Base-by-base conservation (phyloP, 2,113 vertebrate species). In the Tachuris rubrigastra region DNA sequence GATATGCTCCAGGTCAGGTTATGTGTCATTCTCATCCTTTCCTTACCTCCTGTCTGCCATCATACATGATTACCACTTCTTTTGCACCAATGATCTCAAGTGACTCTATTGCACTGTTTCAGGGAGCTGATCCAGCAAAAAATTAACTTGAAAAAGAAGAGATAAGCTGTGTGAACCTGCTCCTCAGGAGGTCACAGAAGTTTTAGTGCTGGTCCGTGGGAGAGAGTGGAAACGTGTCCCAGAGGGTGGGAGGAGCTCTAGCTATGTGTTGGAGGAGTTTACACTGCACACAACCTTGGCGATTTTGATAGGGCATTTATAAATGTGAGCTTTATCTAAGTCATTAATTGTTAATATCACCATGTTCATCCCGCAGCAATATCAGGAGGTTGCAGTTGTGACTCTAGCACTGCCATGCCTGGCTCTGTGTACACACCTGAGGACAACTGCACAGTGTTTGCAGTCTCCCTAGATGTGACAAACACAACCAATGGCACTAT, bases 141-240 rank as follows among this genome's bases (percentile, higher is more conserved):
- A 95, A 39, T 22, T 49, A 63, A 67, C 47, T n/a, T 55, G 30
- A 35, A 68, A 78, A 85, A 67, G 28, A 71, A 59, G 14, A 12
- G 10, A 76, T 65, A 35, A 88, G 9, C 21, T 76, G 7, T 59
- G 42, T 55, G 39, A 85, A n/a, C 72, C 23, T 65, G 33, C 21
- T 76, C 21, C 33, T 5, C 35, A n/a, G 33, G 14, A 87, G 8
- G n/a, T 79, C 42, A 28, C 4, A 0, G 56, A 65, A 65, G 41
- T 18, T 28, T 58, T 85, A 67, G 25, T 30, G 31, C 12, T 71
- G 22, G 35, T 37, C 25, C 5, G 1, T 30, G 42, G 46, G 33
- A 55, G 12, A 46, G 5, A 72, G 23, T 47, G 21, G 39, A 16
- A 79, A 65, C 0, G 0, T 17, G n/a, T 44, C 15, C 33, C 23